A percentile compares a stretch with the other conserved stretches of the same genome.
Conservation (phyloP, 2,797 vertebrate genomes). For the Helicolenus hilgendorfi region DNA sequence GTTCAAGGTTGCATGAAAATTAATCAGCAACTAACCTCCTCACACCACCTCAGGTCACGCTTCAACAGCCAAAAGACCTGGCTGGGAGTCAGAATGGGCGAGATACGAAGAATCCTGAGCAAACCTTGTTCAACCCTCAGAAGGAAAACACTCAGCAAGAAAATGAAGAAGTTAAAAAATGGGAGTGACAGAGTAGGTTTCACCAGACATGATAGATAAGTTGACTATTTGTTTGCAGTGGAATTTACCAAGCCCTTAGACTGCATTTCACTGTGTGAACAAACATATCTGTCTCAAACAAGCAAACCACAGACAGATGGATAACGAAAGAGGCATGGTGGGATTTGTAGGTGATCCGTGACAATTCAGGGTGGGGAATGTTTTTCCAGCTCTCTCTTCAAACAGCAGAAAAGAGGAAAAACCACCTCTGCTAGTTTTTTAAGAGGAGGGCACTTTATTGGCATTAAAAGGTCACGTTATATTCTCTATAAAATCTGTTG, state of each 20-base stretch:
- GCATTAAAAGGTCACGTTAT: background rate
- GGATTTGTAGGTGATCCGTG: constrained; percentile 65
- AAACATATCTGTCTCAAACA: constrained; percentile 43
- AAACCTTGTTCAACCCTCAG: constrained; percentile 33
- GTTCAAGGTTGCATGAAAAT: constrained; percentile 90
- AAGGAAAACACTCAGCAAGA: constrained; percentile 12
- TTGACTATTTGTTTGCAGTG: constrained; percentile 52
- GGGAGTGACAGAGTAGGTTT: constrained; percentile 52
- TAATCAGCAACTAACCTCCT: constrained; percentile 88
- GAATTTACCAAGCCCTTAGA: constrained; percentile 62
- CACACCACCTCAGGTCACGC: constrained; percentile 71
- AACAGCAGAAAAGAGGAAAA: constrained; percentile 12
- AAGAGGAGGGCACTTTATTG: background rate
- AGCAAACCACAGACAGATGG: constrained; percentile 56
- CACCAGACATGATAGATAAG: constrained; percentile 55
- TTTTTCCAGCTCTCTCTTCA: constrained; percentile 34
- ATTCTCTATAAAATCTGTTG: background rate
- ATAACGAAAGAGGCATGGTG: constrained; percentile 46
- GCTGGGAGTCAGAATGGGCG: background rate
- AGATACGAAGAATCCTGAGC: constrained; percentile 34
- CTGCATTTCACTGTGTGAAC: constrained; percentile 39
- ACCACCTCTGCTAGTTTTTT: constrained; percentile 17
- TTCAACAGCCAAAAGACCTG: constrained; percentile 34
- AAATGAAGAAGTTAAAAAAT: constrained; percentile 47
- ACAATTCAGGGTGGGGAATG: constrained; percentile 67